Conservation (phyloP, 2,888 invertebrate species). For the Tridacna gigas region DNA sequence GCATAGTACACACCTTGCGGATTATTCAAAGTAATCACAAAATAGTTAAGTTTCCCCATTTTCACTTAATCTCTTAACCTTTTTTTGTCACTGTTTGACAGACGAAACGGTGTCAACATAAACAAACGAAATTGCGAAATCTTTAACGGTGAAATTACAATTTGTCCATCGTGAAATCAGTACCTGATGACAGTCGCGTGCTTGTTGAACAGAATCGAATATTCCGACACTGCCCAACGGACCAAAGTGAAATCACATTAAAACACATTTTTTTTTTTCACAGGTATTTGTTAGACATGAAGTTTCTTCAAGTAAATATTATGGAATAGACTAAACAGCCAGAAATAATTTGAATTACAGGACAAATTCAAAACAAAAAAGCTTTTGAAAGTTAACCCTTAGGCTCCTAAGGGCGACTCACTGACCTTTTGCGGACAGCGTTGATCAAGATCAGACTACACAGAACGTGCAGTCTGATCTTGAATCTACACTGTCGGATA, state of each 20-base stretch:
- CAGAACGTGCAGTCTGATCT: too few species aligned
- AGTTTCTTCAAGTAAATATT: too few species aligned
- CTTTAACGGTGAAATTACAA: slow-evolving; percentile 1
- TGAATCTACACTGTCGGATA: too few species aligned
- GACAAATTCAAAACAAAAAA: too few species aligned
- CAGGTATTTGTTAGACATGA: not conserved
- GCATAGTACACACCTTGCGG: slow-evolving; percentile 73
- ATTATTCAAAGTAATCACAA: slow-evolving; percentile 73
- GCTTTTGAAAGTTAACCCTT: too few species aligned
- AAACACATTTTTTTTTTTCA: not conserved
- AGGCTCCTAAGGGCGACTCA: too few species aligned
- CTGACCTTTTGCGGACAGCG: too few species aligned
- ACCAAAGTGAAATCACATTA: not conserved
- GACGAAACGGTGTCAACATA: not conserved
- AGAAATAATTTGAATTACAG: too few species aligned
- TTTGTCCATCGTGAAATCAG: slow-evolving; percentile 18
- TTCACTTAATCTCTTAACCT: not conserved
- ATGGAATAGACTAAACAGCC: too few species aligned
- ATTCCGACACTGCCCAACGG: not conserved
- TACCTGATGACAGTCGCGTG: not conserved
- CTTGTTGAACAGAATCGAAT: not conserved
- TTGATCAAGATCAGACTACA: too few species aligned
- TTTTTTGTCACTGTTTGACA: not conserved
- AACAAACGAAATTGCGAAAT: not conserved
- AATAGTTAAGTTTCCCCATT: slow-evolving; percentile 74